Base-by-base conservation (phyloP, 2,888 invertebrate genomes). In the Cheilosia vernalis region DNA sequence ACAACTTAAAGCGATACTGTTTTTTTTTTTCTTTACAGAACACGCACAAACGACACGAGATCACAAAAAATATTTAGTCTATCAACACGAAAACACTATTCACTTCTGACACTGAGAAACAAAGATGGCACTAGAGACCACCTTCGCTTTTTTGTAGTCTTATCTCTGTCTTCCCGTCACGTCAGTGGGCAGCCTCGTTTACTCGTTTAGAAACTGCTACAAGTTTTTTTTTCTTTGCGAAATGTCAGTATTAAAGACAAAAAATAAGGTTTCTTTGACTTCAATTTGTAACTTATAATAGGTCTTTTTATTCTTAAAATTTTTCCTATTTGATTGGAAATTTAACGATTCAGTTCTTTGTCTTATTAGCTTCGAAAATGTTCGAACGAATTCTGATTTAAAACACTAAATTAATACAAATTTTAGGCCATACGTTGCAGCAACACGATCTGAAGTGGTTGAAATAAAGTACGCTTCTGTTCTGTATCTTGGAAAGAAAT, bases 41-140 rank as follows among this genome's bases (percentile, higher is more conserved):
- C 51, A 72, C 72, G 21, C 69, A 58, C 70, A 40, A 58, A 53
- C 44, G 44, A 56, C 33, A 64, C 64, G 56, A 63, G 53, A 56
- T 40, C 17, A 49, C 37, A 17, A 44, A 63, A 55, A 63, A 37
- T 13, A 37, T 13, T 37, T 47, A n/a, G 56, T 53, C n/a, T 73
- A 19, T 64, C 64, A 74, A 74, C 74, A 74, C 47, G 37, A 64
- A 55, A 73, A 63, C 63, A 63, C 63, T 40, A 30, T 27, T 49
- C 47, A 33, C 47, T 63, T 74, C 55, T 74, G 64, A 74, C 74
- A 74, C 74, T 55, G 63, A 24, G 63, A 9, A 27, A 73, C 33
- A 55, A 55, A 63, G 73, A 63, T 51, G 37, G 9, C 24, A 58
- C 40, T 17, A 21, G 58, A 58, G 42, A 63, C 30, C 47, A 19